Evolutionary conservation across 2,888 invertebrate species (phyloP).

Genomic region (Ophion costatus): DNA sequence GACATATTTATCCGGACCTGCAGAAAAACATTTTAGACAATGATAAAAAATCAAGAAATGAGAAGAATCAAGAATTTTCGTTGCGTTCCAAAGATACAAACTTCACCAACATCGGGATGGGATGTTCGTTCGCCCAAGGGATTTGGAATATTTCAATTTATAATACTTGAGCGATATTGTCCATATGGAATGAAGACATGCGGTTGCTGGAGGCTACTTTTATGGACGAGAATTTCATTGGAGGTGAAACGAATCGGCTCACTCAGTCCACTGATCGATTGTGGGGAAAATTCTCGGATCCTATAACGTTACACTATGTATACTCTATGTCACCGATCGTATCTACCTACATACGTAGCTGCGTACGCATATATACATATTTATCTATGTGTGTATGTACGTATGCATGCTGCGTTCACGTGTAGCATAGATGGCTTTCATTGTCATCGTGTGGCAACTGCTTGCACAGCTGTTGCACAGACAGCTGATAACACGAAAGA

Average conservation of each 20-base stretch:
- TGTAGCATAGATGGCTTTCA: slow-evolving; percentile 41
- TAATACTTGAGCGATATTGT: not conserved
- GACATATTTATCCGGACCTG: too few relatives aligned
- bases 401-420: slow-evolving; percentile 2
- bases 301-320: slow-evolving; percentile 35
- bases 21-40: too few relatives aligned
- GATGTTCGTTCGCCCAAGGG: not conserved
- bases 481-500: slow-evolving; percentile 69
- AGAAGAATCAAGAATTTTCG: too few relatives aligned
- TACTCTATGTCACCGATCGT: slow-evolving; percentile 17
- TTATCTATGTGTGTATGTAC: too few relatives aligned
- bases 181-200: not conserved
- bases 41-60: too few relatives aligned
- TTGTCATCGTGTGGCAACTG: slow-evolving; percentile 75
- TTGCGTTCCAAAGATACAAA: too few relatives aligned
- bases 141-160: not conserved
- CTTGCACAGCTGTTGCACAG: slow-evolving; percentile 76
- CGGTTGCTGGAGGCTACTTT: not conserved
- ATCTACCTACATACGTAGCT: not conserved
- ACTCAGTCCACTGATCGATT: slow-evolving; percentile 27
- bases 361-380: not conserved
- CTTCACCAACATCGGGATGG: too few relatives aligned
- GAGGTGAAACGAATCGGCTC: slow-evolving; percentile 20
- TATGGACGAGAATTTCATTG: slow-evolving; percentile 40
- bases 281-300: slow-evolving; percentile 43